These are phyloP conservation scores for Kradibia gibbosae DNA, from an alignment of 1,140 invertebrate species.

Conservation along the genomic window DNA sequence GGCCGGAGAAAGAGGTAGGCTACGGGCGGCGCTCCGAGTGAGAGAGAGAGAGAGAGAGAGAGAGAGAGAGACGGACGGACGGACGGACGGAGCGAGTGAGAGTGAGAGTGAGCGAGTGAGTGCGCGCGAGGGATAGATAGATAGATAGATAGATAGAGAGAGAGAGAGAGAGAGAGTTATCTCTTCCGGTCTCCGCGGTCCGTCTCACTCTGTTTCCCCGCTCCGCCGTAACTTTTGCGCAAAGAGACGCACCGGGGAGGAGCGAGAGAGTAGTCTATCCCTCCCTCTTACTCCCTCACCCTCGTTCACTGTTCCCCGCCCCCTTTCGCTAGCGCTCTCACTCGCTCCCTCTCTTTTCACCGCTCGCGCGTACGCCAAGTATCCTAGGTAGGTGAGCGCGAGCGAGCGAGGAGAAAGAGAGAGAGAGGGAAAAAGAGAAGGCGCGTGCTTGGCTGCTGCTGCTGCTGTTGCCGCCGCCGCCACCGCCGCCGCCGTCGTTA, in stretches of 20 bases:
- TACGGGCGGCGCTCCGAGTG: background rate
- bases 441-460: conserved; percentile 7
- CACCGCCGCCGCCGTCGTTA: background rate
- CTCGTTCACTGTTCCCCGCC: conserved; percentile 26
- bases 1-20: too few relatives aligned
- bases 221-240: conserved; percentile 67
- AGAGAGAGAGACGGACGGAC: conserved; percentile 46
- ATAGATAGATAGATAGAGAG: conserved; percentile 9
- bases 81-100: conserved; percentile 55
- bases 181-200: conserved; percentile 68
- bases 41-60: background rate
- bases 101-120: conserved; percentile 45
- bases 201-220: conserved; percentile 58
- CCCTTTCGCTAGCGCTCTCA: background rate
- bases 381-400: conserved; percentile 55
- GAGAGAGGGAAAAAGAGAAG: conserved; percentile 51
- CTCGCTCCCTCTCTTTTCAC: conserved; percentile 52
- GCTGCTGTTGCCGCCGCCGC: background rate
- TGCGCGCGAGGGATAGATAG: too few relatives aligned
- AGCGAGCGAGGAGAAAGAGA: conserved; percentile 51
- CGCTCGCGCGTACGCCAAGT: conserved; percentile 35
- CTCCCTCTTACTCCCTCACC: conserved; percentile 50
- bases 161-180: conserved; percentile 43
- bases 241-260: conserved; percentile 56
- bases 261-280: conserved; percentile 26